A percentile compares a stretch with the other conserved stretches of the same genome.
phyloP scores from a whole-genome alignment of 2,888 invertebrate species.

The Eutolmus rufibarbis region DNA sequence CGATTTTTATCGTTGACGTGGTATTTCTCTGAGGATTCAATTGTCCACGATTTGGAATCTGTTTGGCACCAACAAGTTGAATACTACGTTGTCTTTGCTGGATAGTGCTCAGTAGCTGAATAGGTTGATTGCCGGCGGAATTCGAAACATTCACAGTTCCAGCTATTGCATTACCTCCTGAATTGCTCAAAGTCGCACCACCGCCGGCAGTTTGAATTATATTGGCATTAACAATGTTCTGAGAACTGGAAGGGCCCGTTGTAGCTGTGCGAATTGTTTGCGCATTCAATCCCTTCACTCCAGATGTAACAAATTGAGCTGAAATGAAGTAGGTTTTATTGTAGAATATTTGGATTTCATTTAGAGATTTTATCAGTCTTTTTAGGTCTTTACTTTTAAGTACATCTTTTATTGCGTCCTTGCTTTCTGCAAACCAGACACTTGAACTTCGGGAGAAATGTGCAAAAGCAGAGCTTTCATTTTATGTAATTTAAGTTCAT shows the following conservation, averaged over 20 bases:
- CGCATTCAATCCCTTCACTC: slow-evolving; percentile 68
- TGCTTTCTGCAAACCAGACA: too few species aligned
- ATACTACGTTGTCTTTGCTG: slow-evolving; percentile 60
- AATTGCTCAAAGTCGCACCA: slow-evolving; percentile 30
- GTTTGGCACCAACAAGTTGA: slow-evolving; percentile 60
- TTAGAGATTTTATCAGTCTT: not conserved
- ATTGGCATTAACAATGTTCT: slow-evolving; percentile 44
- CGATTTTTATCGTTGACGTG: slow-evolving; percentile 59
- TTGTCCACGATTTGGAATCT: slow-evolving; percentile 55
- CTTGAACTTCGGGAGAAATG: too few species aligned
- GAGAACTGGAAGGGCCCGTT: slow-evolving; percentile 40
- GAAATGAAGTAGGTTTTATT: slow-evolving; percentile 14
- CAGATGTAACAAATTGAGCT: slow-evolving; percentile 70
- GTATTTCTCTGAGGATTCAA: slow-evolving; percentile 56
- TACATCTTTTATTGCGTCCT: not conserved
- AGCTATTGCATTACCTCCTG: slow-evolving; percentile 33
- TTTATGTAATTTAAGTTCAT: too few species aligned
- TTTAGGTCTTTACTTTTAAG: not conserved
- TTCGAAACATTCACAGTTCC: slow-evolving; percentile 45
- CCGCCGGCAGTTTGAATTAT: slow-evolving; percentile 40
- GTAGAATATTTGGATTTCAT: not conserved
- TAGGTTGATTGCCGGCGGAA: slow-evolving; percentile 50
- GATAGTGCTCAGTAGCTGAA: slow-evolving; percentile 57
- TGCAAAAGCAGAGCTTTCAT: too few species aligned
- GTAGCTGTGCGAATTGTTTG: slow-evolving; percentile 60